phyloP scores from a whole-genome alignment of 2,888 invertebrate genomes.

The Stegophylla sp. region DNA sequence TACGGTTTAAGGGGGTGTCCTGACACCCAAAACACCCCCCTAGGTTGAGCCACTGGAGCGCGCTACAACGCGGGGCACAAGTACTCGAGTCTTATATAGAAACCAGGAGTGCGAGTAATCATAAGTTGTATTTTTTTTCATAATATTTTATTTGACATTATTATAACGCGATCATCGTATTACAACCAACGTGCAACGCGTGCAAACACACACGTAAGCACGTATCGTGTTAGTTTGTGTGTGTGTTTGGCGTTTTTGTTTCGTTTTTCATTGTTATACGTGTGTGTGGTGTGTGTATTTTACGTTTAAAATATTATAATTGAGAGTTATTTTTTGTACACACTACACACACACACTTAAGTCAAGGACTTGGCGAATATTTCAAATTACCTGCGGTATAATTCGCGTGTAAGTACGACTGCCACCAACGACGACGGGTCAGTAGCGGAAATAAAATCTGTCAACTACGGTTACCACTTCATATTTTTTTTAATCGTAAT shows the following conservation, averaged over 20 bases:
- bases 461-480: not conserved
- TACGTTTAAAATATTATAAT: conserved; percentile 3
- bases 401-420: not conserved
- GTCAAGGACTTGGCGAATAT: not conserved
- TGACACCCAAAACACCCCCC: too few species aligned
- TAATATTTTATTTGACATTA: not conserved
- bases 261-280: not conserved
- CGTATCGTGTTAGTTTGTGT: not conserved
- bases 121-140: not conserved
- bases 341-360: too few species aligned
- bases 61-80: too few species aligned
- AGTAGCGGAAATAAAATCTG: not conserved
- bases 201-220: not conserved
- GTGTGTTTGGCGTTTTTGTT: not conserved
- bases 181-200: not conserved
- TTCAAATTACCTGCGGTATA: not conserved
- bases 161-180: not conserved
- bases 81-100: not conserved
- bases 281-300: not conserved
- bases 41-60: too few species aligned
- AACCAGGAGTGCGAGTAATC: not conserved
- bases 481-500: not conserved
- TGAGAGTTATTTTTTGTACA: not conserved
- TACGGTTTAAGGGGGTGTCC: too few species aligned
- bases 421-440: not conserved